Evolutionary conservation across 2,797 vertebrate genomes (phyloP).

Genomic region (Macroramphosus scolopax): DNA sequence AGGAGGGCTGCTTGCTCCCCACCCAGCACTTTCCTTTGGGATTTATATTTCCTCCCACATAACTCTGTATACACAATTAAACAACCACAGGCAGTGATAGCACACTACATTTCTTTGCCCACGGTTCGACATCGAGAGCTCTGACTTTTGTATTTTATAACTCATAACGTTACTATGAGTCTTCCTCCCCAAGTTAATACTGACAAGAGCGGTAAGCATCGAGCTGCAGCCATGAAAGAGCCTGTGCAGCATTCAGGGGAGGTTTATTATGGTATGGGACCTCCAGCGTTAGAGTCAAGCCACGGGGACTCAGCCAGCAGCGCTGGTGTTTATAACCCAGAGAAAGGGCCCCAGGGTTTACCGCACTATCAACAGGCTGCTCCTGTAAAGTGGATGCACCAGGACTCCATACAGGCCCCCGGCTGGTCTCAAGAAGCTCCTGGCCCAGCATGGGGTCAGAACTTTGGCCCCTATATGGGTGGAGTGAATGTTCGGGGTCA

Average conservation of each 20-base stretch:
- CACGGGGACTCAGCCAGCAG: slow-evolving; percentile 63
- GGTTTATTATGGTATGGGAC: slow-evolving; percentile 81
- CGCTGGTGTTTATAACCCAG: slow-evolving; percentile 81
- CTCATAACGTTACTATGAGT: slow-evolving; percentile 82
- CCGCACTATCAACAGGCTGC: slow-evolving; percentile 82
- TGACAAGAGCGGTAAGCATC: slow-evolving; percentile 84
- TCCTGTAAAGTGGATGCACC: slow-evolving; percentile 85
- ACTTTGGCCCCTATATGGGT: slow-evolving; percentile 79
- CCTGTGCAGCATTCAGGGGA: slow-evolving; percentile 85
- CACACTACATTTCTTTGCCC: slow-evolving; percentile 37
- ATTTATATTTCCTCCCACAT: slow-evolving; percentile 66
- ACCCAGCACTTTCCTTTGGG: slow-evolving; percentile 67
- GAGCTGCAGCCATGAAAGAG: slow-evolving; percentile 81
- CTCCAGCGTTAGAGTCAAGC: slow-evolving; percentile 66
- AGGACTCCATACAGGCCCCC: slow-evolving; percentile 76
- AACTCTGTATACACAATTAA: slow-evolving; percentile 56
- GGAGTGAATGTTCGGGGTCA: slow-evolving; percentile 72
- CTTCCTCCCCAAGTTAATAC: slow-evolving; percentile 87
- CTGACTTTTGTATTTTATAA: slow-evolving; percentile 11
- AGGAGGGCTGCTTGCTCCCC: slow-evolving; percentile 54
- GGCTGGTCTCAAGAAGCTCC: slow-evolving; percentile 80
- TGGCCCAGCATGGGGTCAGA: slow-evolving; percentile 78
- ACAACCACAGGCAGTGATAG: slow-evolving; percentile 41
- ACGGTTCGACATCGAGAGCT: slow-evolving; percentile 22
- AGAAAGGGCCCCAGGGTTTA: slow-evolving; percentile 80